Evolutionary conservation across 2,113 vertebrate species (phyloP).

Genomic region (Triplophysa rosa): DNA sequence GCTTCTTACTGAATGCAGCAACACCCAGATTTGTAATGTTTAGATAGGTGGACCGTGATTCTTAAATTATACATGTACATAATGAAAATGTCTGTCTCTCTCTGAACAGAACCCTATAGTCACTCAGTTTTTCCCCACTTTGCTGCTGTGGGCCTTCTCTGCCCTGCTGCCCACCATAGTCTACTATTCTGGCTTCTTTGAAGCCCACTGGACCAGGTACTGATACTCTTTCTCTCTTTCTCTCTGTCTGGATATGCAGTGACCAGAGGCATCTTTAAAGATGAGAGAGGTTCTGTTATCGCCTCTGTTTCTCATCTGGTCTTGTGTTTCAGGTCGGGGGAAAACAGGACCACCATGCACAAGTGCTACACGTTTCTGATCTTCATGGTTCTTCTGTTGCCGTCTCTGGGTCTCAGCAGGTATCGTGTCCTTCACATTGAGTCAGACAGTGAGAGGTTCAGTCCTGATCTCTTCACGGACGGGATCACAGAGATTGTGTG

Average conservation of each 20-base stretch:
- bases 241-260: neutral
- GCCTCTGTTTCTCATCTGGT: no score
- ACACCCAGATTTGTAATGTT: neutral
- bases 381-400: constrained; percentile 96
- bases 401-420: constrained; percentile 95
- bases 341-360: constrained; percentile 97
- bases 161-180: constrained; percentile 96
- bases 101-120: constrained; percentile 91
- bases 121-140: constrained; percentile 96
- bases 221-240: no score
- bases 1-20: no score
- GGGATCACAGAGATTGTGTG: no score
- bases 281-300: no score
- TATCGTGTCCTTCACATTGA: constrained; percentile 54
- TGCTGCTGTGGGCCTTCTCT: constrained; percentile 94
- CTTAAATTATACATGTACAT: no score
- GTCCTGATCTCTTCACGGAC: no score
- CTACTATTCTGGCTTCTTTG: constrained; percentile 95
- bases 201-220: constrained; percentile 97
- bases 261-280: no score
- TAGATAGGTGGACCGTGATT: no score
- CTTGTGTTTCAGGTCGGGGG: constrained; percentile 81
- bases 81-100: no score
- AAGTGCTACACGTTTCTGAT: constrained; percentile 98
- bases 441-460: no score